Evolutionary conservation across 1,140 invertebrate species (phyloP), one percentile per base, ranked within the genome.

Genomic region (Drosophila novamexicana): DNA sequence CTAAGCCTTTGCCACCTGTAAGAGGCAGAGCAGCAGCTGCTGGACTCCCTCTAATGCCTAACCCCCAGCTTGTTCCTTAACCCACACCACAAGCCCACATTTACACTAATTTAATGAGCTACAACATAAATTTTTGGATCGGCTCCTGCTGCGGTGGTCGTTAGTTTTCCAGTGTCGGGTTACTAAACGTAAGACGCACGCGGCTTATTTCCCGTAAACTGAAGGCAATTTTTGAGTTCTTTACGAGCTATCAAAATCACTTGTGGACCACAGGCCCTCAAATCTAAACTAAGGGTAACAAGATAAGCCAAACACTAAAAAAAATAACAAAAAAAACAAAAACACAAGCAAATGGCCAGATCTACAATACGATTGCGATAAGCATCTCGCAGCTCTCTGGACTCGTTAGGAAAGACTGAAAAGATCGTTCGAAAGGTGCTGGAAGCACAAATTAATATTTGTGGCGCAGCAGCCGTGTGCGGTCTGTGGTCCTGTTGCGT

Each of bases 181-280:
- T 83, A 52, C 61, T 8, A 18, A 29, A n/a, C 57, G 70, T 50
- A 59, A 8, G 34, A 54, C 36, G 39, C 39, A 59, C 42, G 42
- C 57, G 57, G 42, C 16, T 39, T 18, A 74, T 81, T 83, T 77
- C 71, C 75, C 85, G 50, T 77, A 83, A 76, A 72, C 45, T 70
- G 58, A 62, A 61, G 42, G 68, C 56, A 59, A 78, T 89, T 89
- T 88, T 81, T 89, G 84, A 89, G 58, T 89, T 77, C 78, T 89
- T 89, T 89, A 89, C 77, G 84, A 89, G 81, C 84, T 89, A 88
- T 89, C 84, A 88, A 88, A 88, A 88, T 88, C 84, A 84, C 80
- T 84, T 89, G 80, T 73, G 76, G 68, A 36, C 68, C 68, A 78
- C 56, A 74, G 81, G 40, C 61, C 80, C 79, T 79, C 78, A 88